Conservation (phyloP, 2,113 vertebrate genomes). For the Pelvicachromis taeniatus region DNA sequence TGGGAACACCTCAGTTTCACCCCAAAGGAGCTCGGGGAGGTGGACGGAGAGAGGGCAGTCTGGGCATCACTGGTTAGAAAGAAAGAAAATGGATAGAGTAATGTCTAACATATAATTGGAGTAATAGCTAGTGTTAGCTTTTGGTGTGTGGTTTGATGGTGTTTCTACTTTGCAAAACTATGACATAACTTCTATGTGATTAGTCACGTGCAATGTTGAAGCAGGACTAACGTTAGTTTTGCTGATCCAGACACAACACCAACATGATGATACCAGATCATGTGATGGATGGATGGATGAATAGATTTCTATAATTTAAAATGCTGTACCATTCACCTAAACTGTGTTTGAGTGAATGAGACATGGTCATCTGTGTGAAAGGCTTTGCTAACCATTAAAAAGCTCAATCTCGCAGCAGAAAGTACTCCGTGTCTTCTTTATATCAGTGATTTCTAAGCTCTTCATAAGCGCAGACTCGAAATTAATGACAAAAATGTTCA, state of each 20-base stretch:
- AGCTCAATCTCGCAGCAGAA: not conserved
- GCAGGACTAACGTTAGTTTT: not conserved
- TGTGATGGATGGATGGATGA: not conserved
- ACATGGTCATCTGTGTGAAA: not conserved
- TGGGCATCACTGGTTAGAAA: not conserved
- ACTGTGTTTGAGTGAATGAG: not conserved
- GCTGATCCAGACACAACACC: not conserved
- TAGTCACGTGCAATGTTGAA: not conserved
- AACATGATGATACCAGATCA: not conserved
- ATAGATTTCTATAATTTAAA: not conserved
- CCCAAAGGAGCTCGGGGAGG: not conserved
- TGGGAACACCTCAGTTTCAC: not conserved
- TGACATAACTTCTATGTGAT: not conserved
- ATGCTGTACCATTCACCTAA: not conserved
- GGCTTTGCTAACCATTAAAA: not conserved
- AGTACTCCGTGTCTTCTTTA: not conserved
- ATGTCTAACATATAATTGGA: not conserved
- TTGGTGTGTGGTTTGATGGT: not conserved
- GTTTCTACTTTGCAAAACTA: not conserved
- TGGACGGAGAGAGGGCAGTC: not conserved
- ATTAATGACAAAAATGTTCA: not conserved
- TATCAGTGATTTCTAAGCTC: not conserved
- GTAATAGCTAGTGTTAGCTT: not conserved
- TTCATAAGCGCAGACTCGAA: not conserved
- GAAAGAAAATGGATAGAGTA: not conserved